Evolutionary conservation across 2,888 invertebrate species (phyloP), one percentile per base, ranked within the genome.

Genomic region (Schrankia costaestrigalis): DNA sequence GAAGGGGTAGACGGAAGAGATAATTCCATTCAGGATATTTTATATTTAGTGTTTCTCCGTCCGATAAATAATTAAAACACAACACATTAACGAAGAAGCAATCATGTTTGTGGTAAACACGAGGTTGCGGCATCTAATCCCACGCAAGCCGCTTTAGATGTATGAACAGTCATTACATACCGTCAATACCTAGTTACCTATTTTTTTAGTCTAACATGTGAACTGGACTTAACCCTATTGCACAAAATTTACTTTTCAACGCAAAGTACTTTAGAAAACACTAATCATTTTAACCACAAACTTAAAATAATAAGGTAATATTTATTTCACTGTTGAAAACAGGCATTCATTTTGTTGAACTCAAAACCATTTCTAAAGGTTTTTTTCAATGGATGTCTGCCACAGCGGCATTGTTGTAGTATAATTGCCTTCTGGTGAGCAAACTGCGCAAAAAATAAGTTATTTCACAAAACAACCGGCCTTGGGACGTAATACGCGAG

Each of bases 391-490:
- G 48, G 43, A 39, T 25, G 40, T 45, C 49, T 40, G 42, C 52
- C 57, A 42, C 47, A 27, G 39, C 34, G 40, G 47, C 54, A 65
- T 68, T 69, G 68, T 68, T 55, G 45, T 49, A 42, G 39, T 46
- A 56, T 66, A 64, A 70, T 70, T 63, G 66, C 56, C 46, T 51
- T 38, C 36, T 39, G 37, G 50, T 45, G 48, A 46, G 40, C 49
- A 23, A 38, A 15, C 46, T 26, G 30, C 46, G 47, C 50, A 53
- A 64, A 67, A 70, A 69, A 25, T n/a, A 66, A 41, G 41, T 41
- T 42, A 42, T 56, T 67, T 57, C 56, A 53, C 50, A 35, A 56
- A 54, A 64, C 46, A 28, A 30, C 40, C 53, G 60, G 44, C 58
- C 63, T 63, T 60, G 57, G 44, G 44, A 31, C 47, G 46, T 41